Conservation (phyloP, 92 coral and sea anemone species). For the Heteractis magnifica region DNA sequence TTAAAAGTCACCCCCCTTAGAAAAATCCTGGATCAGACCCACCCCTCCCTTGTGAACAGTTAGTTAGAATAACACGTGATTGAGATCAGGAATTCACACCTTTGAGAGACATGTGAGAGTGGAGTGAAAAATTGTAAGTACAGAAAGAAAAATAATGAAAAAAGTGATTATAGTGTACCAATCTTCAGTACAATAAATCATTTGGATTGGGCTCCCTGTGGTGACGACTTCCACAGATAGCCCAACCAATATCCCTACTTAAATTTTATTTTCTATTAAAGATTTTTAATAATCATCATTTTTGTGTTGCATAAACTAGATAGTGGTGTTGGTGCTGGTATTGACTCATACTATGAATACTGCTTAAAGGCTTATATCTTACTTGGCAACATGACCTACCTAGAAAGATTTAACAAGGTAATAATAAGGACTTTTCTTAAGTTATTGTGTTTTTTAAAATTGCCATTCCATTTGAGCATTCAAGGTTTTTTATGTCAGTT, state of each 20-base stretch:
- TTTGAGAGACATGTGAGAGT: too few species aligned
- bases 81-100: too few species aligned
- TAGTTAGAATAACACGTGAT: too few species aligned
- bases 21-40: too few species aligned
- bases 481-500: too few species aligned
- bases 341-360: slow-evolving; percentile 98
- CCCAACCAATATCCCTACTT: neutral
- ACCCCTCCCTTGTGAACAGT: too few species aligned
- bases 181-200: neutral
- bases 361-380: slow-evolving; percentile 95
- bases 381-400: slow-evolving; percentile 83
- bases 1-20: too few species aligned
- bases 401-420: slow-evolving; percentile 92
- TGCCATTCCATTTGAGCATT: too few species aligned
- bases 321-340: slow-evolving; percentile 99
- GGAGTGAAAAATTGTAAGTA: neutral
- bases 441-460: too few species aligned
- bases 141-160: neutral
- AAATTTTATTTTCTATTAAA: neutral
- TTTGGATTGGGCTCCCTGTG: neutral
- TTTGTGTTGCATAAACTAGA: slow-evolving; percentile 41
- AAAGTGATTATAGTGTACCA: too few species aligned
- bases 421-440: neutral
- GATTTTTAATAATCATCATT: neutral
- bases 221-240: slow-evolving; percentile 1